Conservation (phyloP, 2,888 invertebrate species). For the Conomelus anceps region DNA sequence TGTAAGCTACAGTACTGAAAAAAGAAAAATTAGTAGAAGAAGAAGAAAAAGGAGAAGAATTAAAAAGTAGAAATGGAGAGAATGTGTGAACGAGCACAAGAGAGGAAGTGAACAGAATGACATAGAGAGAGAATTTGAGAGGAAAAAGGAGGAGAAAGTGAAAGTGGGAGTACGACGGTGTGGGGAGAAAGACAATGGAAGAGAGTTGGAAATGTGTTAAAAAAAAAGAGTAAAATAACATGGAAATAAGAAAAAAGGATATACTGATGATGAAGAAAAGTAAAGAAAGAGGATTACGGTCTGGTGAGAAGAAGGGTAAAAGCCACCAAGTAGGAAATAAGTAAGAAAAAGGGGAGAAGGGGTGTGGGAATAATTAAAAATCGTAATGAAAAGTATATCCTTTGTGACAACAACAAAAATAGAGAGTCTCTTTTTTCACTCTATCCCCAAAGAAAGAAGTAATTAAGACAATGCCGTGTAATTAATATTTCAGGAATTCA, state of each 20-base stretch:
- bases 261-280: neutral
- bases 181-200: too few species aligned
- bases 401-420: neutral
- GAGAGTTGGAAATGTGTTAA: neutral
- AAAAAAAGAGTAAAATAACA: neutral
- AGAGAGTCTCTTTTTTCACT: neutral
- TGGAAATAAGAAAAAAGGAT: neutral
- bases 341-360: neutral
- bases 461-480: neutral
- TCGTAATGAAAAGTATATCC: neutral
- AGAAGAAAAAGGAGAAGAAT: neutral
- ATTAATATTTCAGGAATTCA: neutral
- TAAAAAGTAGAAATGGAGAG: neutral
- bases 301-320: neutral
- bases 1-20: neutral
- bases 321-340: neutral
- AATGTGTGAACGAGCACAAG: neutral
- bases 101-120: neutral
- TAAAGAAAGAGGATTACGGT: neutral
- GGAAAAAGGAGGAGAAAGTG: too few species aligned
- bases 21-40: too few species aligned
- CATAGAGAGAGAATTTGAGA: too few species aligned
- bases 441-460: neutral
- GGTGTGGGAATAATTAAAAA: neutral
- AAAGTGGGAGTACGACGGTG: too few species aligned